These are phyloP conservation scores for Dromiciops gliroides DNA, from an alignment of 2,113 vertebrate genomes.

Conservation along the genomic window DNA sequence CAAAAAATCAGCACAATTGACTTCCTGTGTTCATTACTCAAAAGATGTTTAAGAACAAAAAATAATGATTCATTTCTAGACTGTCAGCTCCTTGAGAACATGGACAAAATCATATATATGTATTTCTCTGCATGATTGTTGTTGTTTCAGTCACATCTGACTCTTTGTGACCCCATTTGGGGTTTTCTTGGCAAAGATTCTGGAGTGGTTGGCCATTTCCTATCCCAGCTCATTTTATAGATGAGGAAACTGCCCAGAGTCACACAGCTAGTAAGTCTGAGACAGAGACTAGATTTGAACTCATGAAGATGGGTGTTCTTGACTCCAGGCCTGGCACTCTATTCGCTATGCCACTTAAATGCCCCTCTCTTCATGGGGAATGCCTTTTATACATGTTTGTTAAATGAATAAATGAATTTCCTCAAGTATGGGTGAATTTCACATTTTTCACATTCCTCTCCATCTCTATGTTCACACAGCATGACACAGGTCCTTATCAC, in stretches of 20 bases:
- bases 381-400: neutral
- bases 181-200: neutral
- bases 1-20: neutral
- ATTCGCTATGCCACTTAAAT: neutral
- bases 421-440: constrained; percentile 21
- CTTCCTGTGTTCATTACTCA: neutral
- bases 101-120: neutral
- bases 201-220: neutral
- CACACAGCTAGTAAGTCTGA: too few species aligned
- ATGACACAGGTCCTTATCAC: neutral
- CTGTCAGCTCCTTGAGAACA: neutral
- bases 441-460: neutral
- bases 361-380: neutral
- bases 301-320: neutral
- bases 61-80: neutral
- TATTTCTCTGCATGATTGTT: neutral
- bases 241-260: neutral
- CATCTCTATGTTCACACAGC: neutral
- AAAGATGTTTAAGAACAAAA: neutral
- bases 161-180: neutral
- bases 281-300: neutral
- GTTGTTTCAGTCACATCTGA: neutral
- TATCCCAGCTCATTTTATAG: neutral
- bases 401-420: neutral
- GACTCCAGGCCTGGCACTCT: neutral